A percentile compares a stretch with the other conserved stretches of the same genome.
phyloP scores from a whole-genome alignment of 92 coral and sea anemone species.

The Heteractis magnifica region DNA sequence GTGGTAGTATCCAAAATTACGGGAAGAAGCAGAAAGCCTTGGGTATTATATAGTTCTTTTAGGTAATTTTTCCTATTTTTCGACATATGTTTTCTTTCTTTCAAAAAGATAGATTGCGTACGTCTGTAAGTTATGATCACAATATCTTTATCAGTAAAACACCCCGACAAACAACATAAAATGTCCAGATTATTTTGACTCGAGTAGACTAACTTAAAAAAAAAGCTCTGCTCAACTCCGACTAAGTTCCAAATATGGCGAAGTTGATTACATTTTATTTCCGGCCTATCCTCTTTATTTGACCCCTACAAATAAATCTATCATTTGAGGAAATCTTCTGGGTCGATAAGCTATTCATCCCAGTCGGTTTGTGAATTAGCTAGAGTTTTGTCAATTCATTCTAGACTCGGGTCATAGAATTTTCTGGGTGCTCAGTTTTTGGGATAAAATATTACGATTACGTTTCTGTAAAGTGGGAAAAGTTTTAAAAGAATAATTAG shows the following conservation, averaged over 20 bases:
- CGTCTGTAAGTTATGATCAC: neutral
- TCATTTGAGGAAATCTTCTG: slow-evolving; percentile 30
- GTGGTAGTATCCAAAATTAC: neutral
- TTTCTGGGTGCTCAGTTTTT: neutral
- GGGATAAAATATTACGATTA: neutral
- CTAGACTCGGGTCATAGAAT: slow-evolving; percentile 3
- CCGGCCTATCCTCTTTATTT: slow-evolving; percentile 42
- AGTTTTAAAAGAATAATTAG: neutral
- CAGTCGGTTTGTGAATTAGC: neutral
- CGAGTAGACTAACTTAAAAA: neutral
- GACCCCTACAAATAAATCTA: slow-evolving; percentile 10
- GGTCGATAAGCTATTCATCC: slow-evolving; percentile 12
- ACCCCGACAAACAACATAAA: slow-evolving; percentile 6
- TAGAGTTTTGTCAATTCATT: neutral
- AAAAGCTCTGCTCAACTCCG: neutral
- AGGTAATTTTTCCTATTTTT: neutral
- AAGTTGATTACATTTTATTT: slow-evolving; percentile 10
- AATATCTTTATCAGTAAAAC: slow-evolving; percentile 3
- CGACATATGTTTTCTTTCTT: neutral
- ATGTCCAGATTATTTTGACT: neutral
- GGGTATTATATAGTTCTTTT: neutral
- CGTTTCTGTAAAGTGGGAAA: neutral
- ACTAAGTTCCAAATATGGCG: slow-evolving; percentile 35
- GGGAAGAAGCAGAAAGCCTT: neutral
- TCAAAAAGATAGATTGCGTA: neutral